A percentile compares a stretch with the other conserved stretches of the same genome.
These are phyloP conservation scores for Dendrolimus punctatus DNA, from an alignment of 1,140 invertebrate species.

Conservation along the genomic window DNA sequence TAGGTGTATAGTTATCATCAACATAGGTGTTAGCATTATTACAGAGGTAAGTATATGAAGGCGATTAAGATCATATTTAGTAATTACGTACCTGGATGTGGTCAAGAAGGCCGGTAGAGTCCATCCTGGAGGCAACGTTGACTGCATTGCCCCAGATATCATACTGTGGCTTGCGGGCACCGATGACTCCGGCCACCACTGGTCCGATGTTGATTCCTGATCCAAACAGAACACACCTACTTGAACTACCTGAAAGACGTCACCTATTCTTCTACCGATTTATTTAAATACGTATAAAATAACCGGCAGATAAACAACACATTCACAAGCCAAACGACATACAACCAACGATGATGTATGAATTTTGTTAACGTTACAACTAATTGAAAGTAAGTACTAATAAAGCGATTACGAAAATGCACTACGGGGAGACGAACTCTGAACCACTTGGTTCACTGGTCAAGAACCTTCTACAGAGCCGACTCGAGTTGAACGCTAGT, in stretches of 20 bases:
- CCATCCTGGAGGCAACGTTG: conserved; percentile 93
- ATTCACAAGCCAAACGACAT: no score
- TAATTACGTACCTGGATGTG: conserved; percentile 80
- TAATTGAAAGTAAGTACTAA: no score
- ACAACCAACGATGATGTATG: no score
- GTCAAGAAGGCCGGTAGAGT: conserved; percentile 86
- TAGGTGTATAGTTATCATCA: not conserved
- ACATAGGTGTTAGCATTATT: not conserved
- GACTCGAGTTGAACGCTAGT: no score
- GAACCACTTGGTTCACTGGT: no score
- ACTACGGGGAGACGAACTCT: no score
- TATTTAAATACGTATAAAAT: no score
- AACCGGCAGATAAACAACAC: no score
- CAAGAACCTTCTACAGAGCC: no score
- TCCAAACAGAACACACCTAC: conserved; percentile 3
- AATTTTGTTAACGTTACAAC: no score
- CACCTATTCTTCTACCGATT: not conserved
- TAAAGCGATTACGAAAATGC: no score
- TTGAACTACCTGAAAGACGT: not conserved
- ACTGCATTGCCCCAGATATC: conserved; percentile 97
- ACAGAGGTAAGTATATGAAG: not conserved
- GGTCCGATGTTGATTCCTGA: conserved; percentile 94
- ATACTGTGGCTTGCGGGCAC: conserved; percentile 91
- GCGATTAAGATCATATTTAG: not conserved
- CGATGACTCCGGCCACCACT: conserved; percentile 96